Conservation (phyloP, 2,888 invertebrate genomes). For the Apamea anceps region DNA sequence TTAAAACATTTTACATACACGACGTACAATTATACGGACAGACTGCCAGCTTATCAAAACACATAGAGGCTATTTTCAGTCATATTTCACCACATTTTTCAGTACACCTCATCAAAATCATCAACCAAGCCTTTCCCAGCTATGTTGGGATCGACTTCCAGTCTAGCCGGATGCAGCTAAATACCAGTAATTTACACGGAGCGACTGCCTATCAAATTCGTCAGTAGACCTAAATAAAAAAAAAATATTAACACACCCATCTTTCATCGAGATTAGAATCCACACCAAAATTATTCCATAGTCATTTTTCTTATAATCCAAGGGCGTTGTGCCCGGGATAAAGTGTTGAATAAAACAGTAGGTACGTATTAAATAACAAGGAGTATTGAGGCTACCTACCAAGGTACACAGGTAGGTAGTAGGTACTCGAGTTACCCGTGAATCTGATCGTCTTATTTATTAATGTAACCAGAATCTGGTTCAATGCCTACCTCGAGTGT, state of each 20-base stretch:
- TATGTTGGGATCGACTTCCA: too few relatives aligned
- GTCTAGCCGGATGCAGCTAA: too few relatives aligned
- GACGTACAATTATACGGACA: not conserved
- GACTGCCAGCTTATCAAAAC: not conserved
- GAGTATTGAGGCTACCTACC: slow-evolving; percentile 55
- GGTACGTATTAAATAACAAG: slow-evolving; percentile 64
- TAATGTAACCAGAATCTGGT: slow-evolving; percentile 51
- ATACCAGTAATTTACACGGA: too few relatives aligned
- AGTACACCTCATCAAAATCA: too few relatives aligned
- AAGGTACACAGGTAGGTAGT: slow-evolving; percentile 5
- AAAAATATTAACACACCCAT: slow-evolving; percentile 9
- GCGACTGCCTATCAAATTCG: not conserved
- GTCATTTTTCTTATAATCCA: slow-evolving; percentile 56
- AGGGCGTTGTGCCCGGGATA: slow-evolving; percentile 43
- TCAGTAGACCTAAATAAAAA: not conserved
- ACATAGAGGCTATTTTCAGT: not conserved
- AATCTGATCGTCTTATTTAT: slow-evolving; percentile 57
- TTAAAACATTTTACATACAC: not conserved
- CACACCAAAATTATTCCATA: slow-evolving; percentile 45
- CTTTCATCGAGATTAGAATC: slow-evolving; percentile 40
- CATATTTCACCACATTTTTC: not conserved
- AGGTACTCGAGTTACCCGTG: slow-evolving; percentile 45
- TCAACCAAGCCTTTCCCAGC: too few relatives aligned
- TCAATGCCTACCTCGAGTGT: slow-evolving; percentile 20
- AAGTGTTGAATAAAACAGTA: slow-evolving; percentile 64